A percentile compares a stretch with the other conserved stretches of the same genome.
Conservation (phyloP, 92 coral and sea anemone species). For the Scolanthus callimorphus region DNA sequence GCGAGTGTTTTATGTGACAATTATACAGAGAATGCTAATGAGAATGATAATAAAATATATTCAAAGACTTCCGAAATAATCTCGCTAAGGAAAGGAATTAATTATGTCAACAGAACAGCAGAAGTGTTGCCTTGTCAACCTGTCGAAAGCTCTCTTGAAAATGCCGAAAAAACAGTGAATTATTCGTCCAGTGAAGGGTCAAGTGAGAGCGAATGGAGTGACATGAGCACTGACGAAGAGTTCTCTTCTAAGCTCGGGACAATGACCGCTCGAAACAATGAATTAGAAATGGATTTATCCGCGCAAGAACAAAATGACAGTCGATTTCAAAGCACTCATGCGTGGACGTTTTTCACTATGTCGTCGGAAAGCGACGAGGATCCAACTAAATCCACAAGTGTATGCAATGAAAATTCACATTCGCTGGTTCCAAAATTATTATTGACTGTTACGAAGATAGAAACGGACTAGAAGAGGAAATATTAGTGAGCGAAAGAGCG, state of each 20-base stretch:
- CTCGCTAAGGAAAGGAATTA: not conserved
- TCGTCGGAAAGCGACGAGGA: too few relatives aligned
- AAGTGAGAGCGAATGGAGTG: not conserved
- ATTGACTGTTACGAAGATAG: conserved; percentile 40
- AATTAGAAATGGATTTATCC: too few relatives aligned
- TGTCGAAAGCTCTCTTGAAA: too few relatives aligned
- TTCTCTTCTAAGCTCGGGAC: too few relatives aligned
- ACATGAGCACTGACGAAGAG: too few relatives aligned
- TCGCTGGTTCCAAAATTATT: conserved; percentile 42
- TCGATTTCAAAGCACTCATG: conserved; percentile 43
- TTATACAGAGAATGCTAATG: not conserved
- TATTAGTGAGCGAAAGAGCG: too few relatives aligned
- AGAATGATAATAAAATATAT: not conserved
- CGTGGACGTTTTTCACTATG: conserved; percentile 87
- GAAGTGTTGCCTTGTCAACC: too few relatives aligned
- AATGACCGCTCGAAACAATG: conserved; percentile 3
- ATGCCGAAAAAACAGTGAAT: too few relatives aligned
- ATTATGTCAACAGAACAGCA: not conserved
- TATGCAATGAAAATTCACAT: conserved; percentile 10
- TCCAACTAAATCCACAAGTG: too few relatives aligned
- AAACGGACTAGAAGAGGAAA: not conserved
- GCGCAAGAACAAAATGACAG: conserved; percentile 11
- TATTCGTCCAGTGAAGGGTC: not conserved
- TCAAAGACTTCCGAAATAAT: conserved; percentile 2
- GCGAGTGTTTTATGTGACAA: not conserved